Evolutionary conservation across 2,888 invertebrate species (phyloP).

Genomic region (Halictus quadricinctus): DNA sequence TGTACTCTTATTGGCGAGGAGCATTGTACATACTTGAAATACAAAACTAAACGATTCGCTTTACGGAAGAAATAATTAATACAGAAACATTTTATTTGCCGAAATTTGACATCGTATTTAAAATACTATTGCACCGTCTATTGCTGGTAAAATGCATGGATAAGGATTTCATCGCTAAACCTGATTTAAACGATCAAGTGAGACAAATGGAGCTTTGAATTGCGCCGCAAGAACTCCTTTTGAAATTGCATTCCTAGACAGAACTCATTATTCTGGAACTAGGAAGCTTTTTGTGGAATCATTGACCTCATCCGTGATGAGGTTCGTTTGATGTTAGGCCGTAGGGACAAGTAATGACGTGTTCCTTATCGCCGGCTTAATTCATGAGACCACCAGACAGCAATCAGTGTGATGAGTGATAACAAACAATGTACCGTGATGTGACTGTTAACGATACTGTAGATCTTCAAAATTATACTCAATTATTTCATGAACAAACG

Average conservation of each 20-base stretch:
- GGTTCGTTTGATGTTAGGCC: conserved; percentile 51
- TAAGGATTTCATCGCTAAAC: background rate
- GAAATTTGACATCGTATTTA: background rate
- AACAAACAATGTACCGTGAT: conserved; percentile 65
- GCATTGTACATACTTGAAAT: background rate
- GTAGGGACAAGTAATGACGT: conserved; percentile 37
- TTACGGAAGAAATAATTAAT: background rate
- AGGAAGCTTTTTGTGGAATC: conserved; percentile 57
- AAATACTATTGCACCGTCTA: background rate
- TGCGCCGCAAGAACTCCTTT: conserved; percentile 35
- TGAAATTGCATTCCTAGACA: conserved; percentile 60
- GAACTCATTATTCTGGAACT: conserved; percentile 49
- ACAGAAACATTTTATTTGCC: background rate
- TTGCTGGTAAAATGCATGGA: background rate
- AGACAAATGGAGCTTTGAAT: background rate
- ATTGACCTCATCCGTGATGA: conserved; percentile 39
- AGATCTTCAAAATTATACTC: background rate
- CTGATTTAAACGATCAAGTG: conserved; percentile 23
- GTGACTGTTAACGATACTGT: background rate
- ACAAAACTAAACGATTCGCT: background rate
- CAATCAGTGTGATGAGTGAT: conserved; percentile 72
- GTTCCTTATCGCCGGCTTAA: conserved; percentile 62
- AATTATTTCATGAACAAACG: background rate
- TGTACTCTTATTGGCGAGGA: background rate
- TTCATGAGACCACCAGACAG: conserved; percentile 65